Conservation (phyloP, 2,113 vertebrate genomes). For the Hyaena hyaena region DNA sequence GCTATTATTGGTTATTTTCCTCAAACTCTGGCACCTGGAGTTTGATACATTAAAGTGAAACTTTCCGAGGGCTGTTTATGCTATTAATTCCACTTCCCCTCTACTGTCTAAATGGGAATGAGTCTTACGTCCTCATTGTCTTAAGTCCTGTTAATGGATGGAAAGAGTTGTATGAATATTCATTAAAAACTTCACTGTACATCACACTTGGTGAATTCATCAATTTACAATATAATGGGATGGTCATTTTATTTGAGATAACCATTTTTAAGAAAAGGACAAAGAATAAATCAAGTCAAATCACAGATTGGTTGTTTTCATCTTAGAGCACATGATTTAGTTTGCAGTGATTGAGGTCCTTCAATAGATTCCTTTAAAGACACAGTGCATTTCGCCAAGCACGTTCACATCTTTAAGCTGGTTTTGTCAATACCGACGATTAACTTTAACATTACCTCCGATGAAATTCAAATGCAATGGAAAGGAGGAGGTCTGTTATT, state of each 20-base stretch:
- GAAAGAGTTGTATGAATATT: slow-evolving; percentile 87
- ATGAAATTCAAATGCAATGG: slow-evolving; percentile 58
- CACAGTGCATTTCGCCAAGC: slow-evolving; percentile 69
- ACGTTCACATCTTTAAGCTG: slow-evolving; percentile 55
- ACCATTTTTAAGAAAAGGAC: slow-evolving; percentile 73
- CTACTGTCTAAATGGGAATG: slow-evolving; percentile 74
- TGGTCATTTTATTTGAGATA: slow-evolving; percentile 82
- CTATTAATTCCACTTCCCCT: slow-evolving; percentile 83
- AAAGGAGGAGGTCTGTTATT: not conserved
- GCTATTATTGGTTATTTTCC: slow-evolving; percentile 92
- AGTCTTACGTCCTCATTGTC: slow-evolving; percentile 83
- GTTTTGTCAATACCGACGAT: slow-evolving; percentile 52
- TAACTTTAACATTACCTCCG: slow-evolving; percentile 61
- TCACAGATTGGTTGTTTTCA: slow-evolving; percentile 79
- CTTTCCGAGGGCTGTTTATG: slow-evolving; percentile 84
- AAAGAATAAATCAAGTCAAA: slow-evolving; percentile 80
- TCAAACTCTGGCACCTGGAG: slow-evolving; percentile 91
- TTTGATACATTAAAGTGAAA: slow-evolving; percentile 89
- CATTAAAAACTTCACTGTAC: slow-evolving; percentile 83
- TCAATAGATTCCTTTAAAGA: slow-evolving; percentile 76
- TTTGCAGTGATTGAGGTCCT: slow-evolving; percentile 62
- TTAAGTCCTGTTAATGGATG: slow-evolving; percentile 83
- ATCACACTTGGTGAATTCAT: slow-evolving; percentile 82
- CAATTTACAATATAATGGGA: slow-evolving; percentile 79
- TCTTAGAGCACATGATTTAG: slow-evolving; percentile 79